Evolutionary conservation across 2,888 invertebrate species (phyloP), one percentile per base, ranked within the genome.

Genomic region (Pelosia muscerda): DNA sequence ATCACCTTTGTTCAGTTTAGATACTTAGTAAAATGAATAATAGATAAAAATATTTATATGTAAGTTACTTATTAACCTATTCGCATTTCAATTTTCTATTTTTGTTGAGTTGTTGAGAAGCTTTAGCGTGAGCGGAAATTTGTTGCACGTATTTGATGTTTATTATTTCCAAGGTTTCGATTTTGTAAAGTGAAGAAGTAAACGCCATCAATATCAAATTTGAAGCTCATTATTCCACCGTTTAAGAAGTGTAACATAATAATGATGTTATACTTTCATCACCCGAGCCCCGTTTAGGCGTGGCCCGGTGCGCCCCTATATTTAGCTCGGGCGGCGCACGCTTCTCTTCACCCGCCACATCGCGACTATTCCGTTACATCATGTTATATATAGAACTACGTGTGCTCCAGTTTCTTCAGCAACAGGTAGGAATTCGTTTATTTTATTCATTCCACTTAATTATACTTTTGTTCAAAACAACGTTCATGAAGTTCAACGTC

Each of bases 281-380:
- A 77, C 81, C 69, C 57, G 73, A 65, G 66, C 74, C 89, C 88
- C 73, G 83, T 82, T 88, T 83, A 86, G 90, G 90, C 87, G 88
- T 84, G 84, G 84, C 74, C 71, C 75, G 64, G 72, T 69, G 74
- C 89, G 86, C 85, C 87, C 84, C 89, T 93, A 93, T 86, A 90
- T 91, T 90, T 92, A 92, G 90, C 75, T 42, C 75, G 77, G 75
- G 68, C 77, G 84, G 85, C 77, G 73, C 86, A 54, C 25, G 63
- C 66, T 56, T 83, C 75, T 82, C 84, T 89, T 83, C 86, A 79
- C 73, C 72, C 75, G 79, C 77, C 79, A 66, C 76, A 71, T 76
- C 71, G 73, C 73, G 73, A 26, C 80, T 79, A 73, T 82, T 83
- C 76, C 75, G 84, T 91, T 91, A 88, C 90, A 88, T 88, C 83